Evolutionary conservation across 2,888 invertebrate species (phyloP).

Genomic region (Ctenicera cuprea): DNA sequence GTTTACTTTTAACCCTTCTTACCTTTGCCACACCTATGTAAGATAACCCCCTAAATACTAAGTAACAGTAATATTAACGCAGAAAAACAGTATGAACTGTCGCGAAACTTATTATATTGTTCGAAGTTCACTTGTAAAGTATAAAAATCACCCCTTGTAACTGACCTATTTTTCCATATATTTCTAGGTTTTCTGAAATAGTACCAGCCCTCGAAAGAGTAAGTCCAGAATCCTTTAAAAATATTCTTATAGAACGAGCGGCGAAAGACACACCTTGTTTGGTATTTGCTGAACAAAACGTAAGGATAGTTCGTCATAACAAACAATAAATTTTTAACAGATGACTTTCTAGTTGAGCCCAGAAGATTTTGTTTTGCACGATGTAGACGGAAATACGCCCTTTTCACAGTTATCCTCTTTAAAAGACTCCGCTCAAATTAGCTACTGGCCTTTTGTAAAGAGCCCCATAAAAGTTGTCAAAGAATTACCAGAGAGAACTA

Average conservation of each 20-base stretch:
- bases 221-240: conserved; percentile 67
- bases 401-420: conserved; percentile 70
- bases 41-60: conserved; percentile 15
- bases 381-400: conserved; percentile 68
- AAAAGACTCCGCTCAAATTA: conserved; percentile 65
- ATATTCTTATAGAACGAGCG: conserved; percentile 62
- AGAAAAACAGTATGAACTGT: conserved; percentile 9
- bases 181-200: conserved; percentile 57
- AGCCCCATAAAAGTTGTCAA: conserved; percentile 76
- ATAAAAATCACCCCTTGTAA: conserved; percentile 43
- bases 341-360: conserved; percentile 69
- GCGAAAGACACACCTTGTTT: conserved; percentile 38
- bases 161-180: conserved; percentile 19
- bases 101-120: background rate
- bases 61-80: background rate
- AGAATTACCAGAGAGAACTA: conserved; percentile 70
- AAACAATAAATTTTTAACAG: background rate
- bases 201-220: conserved; percentile 68
- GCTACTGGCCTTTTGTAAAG: conserved; percentile 80
- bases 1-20: conserved; percentile 54
- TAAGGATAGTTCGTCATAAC: conserved; percentile 63
- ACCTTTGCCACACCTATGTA: conserved; percentile 58
- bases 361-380: conserved; percentile 72
- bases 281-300: conserved; percentile 74
- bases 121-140: background rate